phyloP scores from a whole-genome alignment of 2,888 invertebrate genomes.

The Drosophila anomalata region DNA sequence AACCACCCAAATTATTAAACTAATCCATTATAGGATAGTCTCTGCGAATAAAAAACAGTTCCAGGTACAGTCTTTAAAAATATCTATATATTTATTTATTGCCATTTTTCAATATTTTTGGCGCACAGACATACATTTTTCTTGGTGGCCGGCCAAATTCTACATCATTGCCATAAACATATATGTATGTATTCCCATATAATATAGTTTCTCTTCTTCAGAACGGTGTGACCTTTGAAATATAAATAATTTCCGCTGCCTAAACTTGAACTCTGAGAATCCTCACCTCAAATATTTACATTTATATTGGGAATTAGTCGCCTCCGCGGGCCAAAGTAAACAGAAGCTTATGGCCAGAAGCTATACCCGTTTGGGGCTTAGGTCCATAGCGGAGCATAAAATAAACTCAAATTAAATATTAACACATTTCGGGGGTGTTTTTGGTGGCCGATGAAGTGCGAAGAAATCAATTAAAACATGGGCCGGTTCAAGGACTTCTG shows the following conservation, averaged over 20 bases:
- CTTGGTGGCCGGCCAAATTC: conserved; percentile 67
- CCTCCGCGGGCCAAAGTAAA: conserved; percentile 40
- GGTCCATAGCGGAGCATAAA: conserved; percentile 14
- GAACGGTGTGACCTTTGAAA: conserved; percentile 55
- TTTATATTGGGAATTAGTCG: conserved; percentile 37
- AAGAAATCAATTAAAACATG: conserved; percentile 49
- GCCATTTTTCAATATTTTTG: conserved; percentile 31
- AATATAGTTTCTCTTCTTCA: conserved; percentile 31
- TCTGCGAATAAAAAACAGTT: background rate
- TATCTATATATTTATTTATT: conserved; percentile 9
- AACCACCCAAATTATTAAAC: conserved; percentile 1
- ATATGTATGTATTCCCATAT: conserved; percentile 26
- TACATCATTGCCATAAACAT: conserved; percentile 18
- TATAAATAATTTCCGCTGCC: conserved; percentile 25
- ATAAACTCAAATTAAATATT: conserved; percentile 51
- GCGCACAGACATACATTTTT: conserved; percentile 30
- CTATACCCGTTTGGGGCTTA: conserved; percentile 6
- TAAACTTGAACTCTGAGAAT: conserved; percentile 54
- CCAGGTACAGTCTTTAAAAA: conserved; percentile 16
- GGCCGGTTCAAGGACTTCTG: conserved; percentile 18
- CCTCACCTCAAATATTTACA: conserved; percentile 48
- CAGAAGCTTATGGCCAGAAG: conserved; percentile 14
- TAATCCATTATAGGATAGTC: background rate
- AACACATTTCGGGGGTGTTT: conserved; percentile 37
- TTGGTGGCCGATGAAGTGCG: conserved; percentile 35